Percentiles rank a stretch among this genome's conserved stretches.
phyloP scores from a whole-genome alignment of 1,140 invertebrate genomes.

The Listronotus oregonensis region DNA sequence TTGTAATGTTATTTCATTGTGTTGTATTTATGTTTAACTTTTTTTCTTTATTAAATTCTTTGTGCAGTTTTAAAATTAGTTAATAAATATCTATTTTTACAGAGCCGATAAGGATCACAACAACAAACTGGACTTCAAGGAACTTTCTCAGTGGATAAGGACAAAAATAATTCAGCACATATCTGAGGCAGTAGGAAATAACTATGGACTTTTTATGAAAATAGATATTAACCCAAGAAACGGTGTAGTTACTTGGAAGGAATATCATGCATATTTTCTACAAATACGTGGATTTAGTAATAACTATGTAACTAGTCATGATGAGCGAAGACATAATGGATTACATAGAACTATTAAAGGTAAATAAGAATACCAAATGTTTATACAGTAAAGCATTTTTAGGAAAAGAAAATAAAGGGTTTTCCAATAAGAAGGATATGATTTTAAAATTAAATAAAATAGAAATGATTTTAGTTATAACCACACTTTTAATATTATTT shows the following conservation, averaged over 20 bases:
- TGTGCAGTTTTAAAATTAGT: no score
- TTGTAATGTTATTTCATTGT: no score
- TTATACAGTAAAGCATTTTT: background rate
- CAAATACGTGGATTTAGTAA: conserved; percentile 69
- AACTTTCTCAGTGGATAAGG: conserved; percentile 75
- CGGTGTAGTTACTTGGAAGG: conserved; percentile 80
- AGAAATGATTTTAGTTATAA: no score
- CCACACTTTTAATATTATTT: no score
- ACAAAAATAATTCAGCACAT: conserved; percentile 77
- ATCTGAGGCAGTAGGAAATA: conserved; percentile 71
- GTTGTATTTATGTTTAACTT: no score
- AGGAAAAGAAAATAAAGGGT: background rate
- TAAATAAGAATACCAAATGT: conserved; percentile 40
- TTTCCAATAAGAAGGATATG: no score
- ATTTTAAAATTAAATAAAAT: no score
- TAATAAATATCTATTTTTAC: no score
- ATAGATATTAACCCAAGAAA: conserved; percentile 76
- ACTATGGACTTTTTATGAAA: conserved; percentile 71
- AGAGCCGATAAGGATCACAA: conserved; percentile 73
- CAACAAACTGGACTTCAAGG: conserved; percentile 65
- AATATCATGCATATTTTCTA: conserved; percentile 77
- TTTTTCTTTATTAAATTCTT: no score
- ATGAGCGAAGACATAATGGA: conserved; percentile 66
- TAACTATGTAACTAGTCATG: conserved; percentile 68
- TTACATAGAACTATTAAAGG: conserved; percentile 60